phyloP scores from a whole-genome alignment of 2,888 invertebrate species.

The Xestia xanthographa region DNA sequence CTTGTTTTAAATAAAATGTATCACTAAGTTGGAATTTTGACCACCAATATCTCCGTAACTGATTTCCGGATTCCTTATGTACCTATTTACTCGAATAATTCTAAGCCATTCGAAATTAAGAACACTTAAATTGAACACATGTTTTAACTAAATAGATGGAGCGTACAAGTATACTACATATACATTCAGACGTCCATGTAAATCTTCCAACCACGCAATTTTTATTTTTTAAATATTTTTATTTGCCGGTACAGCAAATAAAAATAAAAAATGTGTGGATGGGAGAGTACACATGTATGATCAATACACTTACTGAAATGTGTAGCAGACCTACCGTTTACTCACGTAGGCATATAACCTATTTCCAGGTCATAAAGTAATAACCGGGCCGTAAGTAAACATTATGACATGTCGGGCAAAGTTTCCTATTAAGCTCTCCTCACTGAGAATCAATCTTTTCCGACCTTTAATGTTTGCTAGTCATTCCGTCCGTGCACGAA shows the following conservation, averaged over 20 bases:
- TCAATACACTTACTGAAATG: slow-evolving; percentile 14
- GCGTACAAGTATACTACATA: too few species aligned
- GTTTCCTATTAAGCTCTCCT: slow-evolving; percentile 47
- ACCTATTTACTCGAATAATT: background rate
- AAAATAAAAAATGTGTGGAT: background rate
- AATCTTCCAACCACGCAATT: background rate
- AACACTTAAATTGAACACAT: background rate
- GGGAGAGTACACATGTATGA: background rate
- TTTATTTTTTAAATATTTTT: background rate
- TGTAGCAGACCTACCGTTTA: slow-evolving; percentile 9
- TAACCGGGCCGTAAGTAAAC: slow-evolving; percentile 49
- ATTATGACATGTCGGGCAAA: slow-evolving; percentile 43
- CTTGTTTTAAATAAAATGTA: background rate
- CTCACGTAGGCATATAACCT: slow-evolving; percentile 30
- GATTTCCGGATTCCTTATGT: background rate
- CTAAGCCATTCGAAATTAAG: background rate
- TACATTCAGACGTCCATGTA: background rate
- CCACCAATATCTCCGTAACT: background rate
- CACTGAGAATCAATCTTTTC: slow-evolving; percentile 55
- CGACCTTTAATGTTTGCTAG: slow-evolving; percentile 37
- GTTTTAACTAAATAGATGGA: background rate
- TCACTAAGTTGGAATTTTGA: too few species aligned
- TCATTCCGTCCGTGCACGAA: slow-evolving; percentile 22
- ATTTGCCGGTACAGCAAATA: background rate
- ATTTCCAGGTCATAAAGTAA: slow-evolving; percentile 49